Evolutionary conservation across 2,113 vertebrate genomes (phyloP), one percentile per base, ranked within the genome.

Genomic region (Todiramphus chloris): DNA sequence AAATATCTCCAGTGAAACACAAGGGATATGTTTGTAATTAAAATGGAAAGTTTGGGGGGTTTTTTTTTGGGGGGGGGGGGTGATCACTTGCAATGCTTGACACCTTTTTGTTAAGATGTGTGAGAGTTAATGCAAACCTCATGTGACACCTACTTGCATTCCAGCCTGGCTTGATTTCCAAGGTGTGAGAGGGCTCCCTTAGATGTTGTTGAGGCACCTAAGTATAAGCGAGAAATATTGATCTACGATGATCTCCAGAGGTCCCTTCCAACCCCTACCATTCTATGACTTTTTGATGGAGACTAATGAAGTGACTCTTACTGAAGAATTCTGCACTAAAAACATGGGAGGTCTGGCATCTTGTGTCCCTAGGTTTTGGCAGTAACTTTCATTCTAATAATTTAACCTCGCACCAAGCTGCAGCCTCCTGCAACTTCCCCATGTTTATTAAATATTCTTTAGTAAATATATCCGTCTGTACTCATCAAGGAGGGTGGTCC

Each of bases 101-200:
- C 90, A 93, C 94, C 73, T 90, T 97, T 93, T 87, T 92, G 83
- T 83, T 96, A 93, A 56, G 72, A 58, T 17, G 73, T 81, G 9
- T n/a, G 59, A 79, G 30, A 59, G n/a, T 56, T 92, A 95, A 94
- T 62, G 23, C 21, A 74, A 94, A 94, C 64, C 81, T 88, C 33
- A 63, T 96, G 75, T 95, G 43, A 81, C 87, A 90, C 62, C 67
- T 90, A 90, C 82, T 87, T 67, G 35, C 7, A 13, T 77, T 96
- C 23, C 59, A 76, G 51, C 25, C 21, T 84, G 73, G 41, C 31
- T 79, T 58, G 11, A 11, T 70, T 87, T 96, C 63, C 78, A 96
- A 86, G 33, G 39, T 85, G 60, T 81, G 77, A 84, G 90, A 33
- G 60, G 25, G 16, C 11, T 95, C 58, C 46, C 59, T 87, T 37